A percentile compares a stretch with the other conserved stretches of the same genome.
phyloP scores from a whole-genome alignment of 2,113 vertebrate species.

The Todiramphus chloris region DNA sequence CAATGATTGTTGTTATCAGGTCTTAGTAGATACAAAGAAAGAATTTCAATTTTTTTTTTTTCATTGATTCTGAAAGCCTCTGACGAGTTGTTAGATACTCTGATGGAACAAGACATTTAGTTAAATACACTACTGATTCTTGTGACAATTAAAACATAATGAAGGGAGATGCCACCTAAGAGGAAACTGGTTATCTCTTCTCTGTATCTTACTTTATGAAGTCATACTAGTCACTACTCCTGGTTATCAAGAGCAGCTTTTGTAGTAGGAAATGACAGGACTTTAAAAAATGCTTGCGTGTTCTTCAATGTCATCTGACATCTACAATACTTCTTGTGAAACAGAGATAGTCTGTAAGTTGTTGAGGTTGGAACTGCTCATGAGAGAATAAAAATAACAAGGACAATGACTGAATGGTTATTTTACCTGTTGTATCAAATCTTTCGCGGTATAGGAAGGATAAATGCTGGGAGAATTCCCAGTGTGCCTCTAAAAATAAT shows the following conservation, averaged over 20 bases:
- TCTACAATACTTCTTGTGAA: background rate
- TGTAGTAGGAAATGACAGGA: background rate
- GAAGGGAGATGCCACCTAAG: background rate
- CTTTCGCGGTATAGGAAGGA: background rate
- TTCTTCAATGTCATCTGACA: background rate
- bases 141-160: background rate
- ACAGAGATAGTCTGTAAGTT: background rate
- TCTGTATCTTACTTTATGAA: background rate
- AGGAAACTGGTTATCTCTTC: background rate
- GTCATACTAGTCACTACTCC: background rate
- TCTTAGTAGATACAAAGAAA: background rate
- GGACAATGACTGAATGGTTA: background rate
- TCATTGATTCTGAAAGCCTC: background rate
- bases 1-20: background rate
- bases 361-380: background rate
- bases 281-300: background rate
- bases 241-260: background rate
- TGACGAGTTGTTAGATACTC: background rate
- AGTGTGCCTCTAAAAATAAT: background rate
- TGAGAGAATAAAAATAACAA: background rate
- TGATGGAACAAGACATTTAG: background rate
- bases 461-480: background rate
- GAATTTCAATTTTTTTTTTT: background rate
- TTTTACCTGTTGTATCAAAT: background rate
- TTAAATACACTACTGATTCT: background rate